Conservation (phyloP, 2,797 vertebrate genomes). For the Aeoliscus strigatus region DNA sequence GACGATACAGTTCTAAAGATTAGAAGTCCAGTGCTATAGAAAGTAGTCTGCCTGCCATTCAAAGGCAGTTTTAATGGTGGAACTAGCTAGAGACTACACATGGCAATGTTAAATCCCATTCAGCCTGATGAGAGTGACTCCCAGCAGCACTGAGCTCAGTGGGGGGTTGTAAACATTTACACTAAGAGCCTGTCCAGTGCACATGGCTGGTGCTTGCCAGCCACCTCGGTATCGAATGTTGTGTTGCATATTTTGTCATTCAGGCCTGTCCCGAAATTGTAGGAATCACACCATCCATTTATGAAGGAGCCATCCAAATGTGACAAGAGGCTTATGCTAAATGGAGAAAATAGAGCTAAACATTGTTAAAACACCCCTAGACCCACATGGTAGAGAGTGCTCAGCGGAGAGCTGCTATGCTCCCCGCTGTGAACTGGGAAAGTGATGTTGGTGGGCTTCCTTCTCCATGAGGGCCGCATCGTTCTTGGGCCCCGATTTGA, state of each 20-base stretch:
- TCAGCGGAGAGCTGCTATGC: constrained; percentile 79
- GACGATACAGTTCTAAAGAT: constrained; percentile 8
- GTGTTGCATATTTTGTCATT: constrained; percentile 83
- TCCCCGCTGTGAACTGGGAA: constrained; percentile 86
- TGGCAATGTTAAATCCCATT: constrained; percentile 72
- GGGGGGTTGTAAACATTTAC: constrained; percentile 86
- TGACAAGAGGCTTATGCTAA: constrained; percentile 85
- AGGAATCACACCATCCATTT: constrained; percentile 84
- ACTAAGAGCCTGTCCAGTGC: constrained; percentile 85
- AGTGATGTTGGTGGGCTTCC: constrained; percentile 81
- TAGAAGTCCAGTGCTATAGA: constrained; percentile 20
- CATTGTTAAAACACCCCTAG: constrained; percentile 86
- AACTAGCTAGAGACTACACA: constrained; percentile 67
- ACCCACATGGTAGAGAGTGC: constrained; percentile 82
- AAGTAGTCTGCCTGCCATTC: constrained; percentile 50
- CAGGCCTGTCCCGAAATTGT: constrained; percentile 83
- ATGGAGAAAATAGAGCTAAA: constrained; percentile 84
- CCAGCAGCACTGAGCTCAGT: constrained; percentile 80
- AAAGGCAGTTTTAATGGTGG: constrained; percentile 57
- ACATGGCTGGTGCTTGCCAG: constrained; percentile 80
- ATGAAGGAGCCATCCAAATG: constrained; percentile 82
- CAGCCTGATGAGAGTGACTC: constrained; percentile 76
- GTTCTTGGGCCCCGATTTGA: constrained; percentile 75
- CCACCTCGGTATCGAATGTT: constrained; percentile 82
- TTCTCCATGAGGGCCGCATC: constrained; percentile 78